Conservation (phyloP, 1,140 invertebrate genomes). For the Trachymyrmex cornetzi region DNA sequence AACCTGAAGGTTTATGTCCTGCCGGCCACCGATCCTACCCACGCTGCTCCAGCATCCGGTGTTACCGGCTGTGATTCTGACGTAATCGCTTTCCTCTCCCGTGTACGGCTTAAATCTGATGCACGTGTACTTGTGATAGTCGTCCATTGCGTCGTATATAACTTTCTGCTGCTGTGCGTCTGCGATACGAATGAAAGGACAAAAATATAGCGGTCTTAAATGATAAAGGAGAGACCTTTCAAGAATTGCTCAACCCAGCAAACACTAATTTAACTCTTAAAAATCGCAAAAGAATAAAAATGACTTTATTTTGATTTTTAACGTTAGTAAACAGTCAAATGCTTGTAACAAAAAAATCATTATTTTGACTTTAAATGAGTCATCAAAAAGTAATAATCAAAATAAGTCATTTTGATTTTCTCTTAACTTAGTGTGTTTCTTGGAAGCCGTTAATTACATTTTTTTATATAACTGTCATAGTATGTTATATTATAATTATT, state of each 20-base stretch:
- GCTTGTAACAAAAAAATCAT: too few species aligned
- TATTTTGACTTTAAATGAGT: too few species aligned
- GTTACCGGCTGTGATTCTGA: slow-evolving; percentile 89
- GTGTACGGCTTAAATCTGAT: slow-evolving; percentile 90
- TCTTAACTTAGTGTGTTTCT: too few species aligned
- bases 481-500: too few species aligned
- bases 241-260: neutral
- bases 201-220: neutral
- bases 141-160: slow-evolving; percentile 89
- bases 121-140: slow-evolving; percentile 91
- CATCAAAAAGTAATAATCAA: too few species aligned
- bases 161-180: slow-evolving; percentile 85
- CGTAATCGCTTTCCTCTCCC: slow-evolving; percentile 89
- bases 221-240: neutral
- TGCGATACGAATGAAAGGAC: slow-evolving; percentile 68
- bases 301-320: too few species aligned
- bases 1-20: slow-evolving; percentile 91
- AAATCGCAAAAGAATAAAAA: too few species aligned
- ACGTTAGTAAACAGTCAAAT: too few species aligned
- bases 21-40: slow-evolving; percentile 90
- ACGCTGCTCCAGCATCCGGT: slow-evolving; percentile 95
- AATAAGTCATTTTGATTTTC: too few species aligned
- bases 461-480: too few species aligned
- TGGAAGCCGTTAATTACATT: too few species aligned
- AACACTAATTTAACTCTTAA: too few species aligned